Evolutionary conservation across 1,140 invertebrate species (phyloP), one percentile per base, ranked within the genome.

Genomic region (Leptopilina clavipes): DNA sequence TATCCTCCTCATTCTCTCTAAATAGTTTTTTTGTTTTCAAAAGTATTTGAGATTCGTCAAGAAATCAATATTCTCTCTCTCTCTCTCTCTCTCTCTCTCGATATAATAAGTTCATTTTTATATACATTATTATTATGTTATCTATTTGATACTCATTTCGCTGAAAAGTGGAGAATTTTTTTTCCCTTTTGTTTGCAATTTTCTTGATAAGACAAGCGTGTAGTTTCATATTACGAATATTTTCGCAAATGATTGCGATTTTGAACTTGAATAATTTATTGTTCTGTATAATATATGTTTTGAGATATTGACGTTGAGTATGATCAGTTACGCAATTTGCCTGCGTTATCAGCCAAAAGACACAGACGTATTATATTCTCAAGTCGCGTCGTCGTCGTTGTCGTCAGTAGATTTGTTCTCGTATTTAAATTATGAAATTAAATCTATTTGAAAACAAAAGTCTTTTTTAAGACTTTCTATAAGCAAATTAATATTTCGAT

Each of bases 311-410:
- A 31, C 25, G 59, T 65, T 65, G 56, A 65, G 22, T 65, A n/a
- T 31, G 25, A 37, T 65, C 59, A 65, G 59, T 65, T 65, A 65
- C 59, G 59, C 59, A 65, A 65, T 65, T 6, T n/a, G 3, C 11
- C n/a, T 31, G n/a, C n/a, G 59, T 65, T 65, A 65, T 65, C 59
- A 31, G 25, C 12, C 12, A 65, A 37, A 14, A n/a, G n/a, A n/a
- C n/a, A 37, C 25, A 14, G 22, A 14, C 25, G 12, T 65, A n/a
- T 52, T 52, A 52, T 65, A 31, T 65, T 31, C 22, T 65, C 19
- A 25, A 6, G 22, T 59, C 59, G 22, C 12, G 22, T 59, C 59
- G 11, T 8, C 22, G 11, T 37, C 59, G 1, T 9, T 9, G 2
- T 65, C 25, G 22, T 31, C 59, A 65, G 56, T 22, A n/a, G 3